These are phyloP conservation scores for Percina caprodes DNA, from an alignment of 2,113 vertebrate species.

Conservation along the genomic window DNA sequence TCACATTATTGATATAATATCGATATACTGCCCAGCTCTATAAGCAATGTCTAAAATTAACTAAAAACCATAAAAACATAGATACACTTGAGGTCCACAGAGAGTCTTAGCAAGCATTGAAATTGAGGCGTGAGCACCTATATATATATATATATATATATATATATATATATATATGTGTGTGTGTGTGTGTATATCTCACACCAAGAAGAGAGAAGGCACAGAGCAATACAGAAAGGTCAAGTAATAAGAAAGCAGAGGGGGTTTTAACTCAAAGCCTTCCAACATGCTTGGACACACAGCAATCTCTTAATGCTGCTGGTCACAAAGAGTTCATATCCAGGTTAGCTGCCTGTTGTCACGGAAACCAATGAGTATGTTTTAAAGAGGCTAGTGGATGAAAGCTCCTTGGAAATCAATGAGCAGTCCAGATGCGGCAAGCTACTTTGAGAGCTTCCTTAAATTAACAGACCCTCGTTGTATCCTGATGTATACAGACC, in stretches of 20 bases:
- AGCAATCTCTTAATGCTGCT: slow-evolving; percentile 27
- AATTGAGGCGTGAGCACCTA: background rate
- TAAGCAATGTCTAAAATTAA: background rate
- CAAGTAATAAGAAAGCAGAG: slow-evolving; percentile 40
- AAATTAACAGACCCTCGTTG: slow-evolving; percentile 13
- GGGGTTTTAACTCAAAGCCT: slow-evolving; percentile 39
- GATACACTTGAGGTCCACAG: slow-evolving; percentile 2
- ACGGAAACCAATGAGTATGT: slow-evolving; percentile 49
- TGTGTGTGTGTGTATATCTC: background rate
- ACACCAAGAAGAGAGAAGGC: slow-evolving; percentile 27
- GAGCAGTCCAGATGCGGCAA: slow-evolving; percentile 27
- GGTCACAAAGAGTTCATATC: slow-evolving; percentile 52
- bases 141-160: too few species aligned
- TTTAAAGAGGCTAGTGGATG: slow-evolving; percentile 9
- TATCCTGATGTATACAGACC: background rate
- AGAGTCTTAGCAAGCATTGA: slow-evolving; percentile 3
- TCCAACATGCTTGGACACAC: slow-evolving; percentile 37
- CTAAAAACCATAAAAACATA: slow-evolving; percentile 9
- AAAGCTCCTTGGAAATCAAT: slow-evolving; percentile 40
- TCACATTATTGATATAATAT: too few species aligned
- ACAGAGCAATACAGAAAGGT: slow-evolving; percentile 30
- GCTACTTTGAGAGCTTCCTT: slow-evolving; percentile 12
- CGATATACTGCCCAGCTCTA: too few species aligned
- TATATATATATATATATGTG: too few species aligned
- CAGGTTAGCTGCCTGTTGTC: slow-evolving; percentile 59